These are phyloP conservation scores for Phanerotoma sp. DNA, from an alignment of 2,888 invertebrate genomes.

Conservation along the genomic window DNA sequence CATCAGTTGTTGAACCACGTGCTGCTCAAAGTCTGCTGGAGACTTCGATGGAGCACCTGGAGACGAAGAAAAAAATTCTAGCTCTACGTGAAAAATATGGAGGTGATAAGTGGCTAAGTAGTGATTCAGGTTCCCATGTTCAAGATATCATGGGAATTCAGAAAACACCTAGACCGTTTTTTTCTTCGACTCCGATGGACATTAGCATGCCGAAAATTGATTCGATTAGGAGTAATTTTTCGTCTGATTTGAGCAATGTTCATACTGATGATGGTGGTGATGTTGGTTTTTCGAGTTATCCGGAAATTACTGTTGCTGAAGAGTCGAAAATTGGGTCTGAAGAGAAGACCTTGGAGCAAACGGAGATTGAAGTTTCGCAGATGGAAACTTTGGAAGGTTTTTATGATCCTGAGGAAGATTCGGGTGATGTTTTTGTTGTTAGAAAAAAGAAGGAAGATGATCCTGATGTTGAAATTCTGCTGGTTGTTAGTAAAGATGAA, in stretches of 20 bases:
- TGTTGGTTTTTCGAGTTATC: not conserved
- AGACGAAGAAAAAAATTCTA: slow-evolving; percentile 64
- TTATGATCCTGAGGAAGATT: slow-evolving; percentile 48
- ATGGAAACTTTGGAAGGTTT: slow-evolving; percentile 8
- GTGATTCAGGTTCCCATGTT: slow-evolving; percentile 59
- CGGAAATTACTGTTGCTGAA: slow-evolving; percentile 27
- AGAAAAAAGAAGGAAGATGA: slow-evolving; percentile 52
- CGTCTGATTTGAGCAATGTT: no score
- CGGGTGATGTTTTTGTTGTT: slow-evolving; percentile 52
- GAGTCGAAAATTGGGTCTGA: slow-evolving; percentile 40
- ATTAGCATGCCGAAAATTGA: no score
- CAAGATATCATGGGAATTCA: slow-evolving; percentile 65
- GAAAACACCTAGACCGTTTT: no score
- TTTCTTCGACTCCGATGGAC: no score
- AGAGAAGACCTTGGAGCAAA: slow-evolving; percentile 34
- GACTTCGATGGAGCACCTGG: slow-evolving; percentile 59
- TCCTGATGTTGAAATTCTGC: slow-evolving; percentile 54
- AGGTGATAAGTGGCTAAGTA: slow-evolving; percentile 63
- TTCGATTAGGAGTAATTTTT: no score
- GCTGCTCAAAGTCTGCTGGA: slow-evolving; percentile 39
- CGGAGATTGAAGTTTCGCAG: not conserved
- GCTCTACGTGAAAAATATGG: slow-evolving; percentile 63
- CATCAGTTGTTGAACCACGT: no score
- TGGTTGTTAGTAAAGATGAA: slow-evolving; percentile 57
- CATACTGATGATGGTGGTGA: no score